Conservation (phyloP, 1,140 invertebrate genomes). For the Macrosteles quadrilineatus region DNA sequence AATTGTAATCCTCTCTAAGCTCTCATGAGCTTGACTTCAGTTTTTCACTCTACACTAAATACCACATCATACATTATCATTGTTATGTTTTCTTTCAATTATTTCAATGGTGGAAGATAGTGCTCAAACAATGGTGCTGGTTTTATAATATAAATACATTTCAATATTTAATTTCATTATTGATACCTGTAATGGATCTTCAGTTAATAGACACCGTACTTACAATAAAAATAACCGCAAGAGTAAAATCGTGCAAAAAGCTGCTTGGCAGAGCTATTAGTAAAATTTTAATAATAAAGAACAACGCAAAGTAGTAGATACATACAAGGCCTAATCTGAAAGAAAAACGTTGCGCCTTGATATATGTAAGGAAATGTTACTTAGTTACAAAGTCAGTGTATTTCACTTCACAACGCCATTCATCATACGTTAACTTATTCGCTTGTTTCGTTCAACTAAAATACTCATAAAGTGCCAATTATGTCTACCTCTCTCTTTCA, state of each 20-base stretch:
- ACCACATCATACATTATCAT: too few relatives aligned
- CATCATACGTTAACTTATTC: not conserved
- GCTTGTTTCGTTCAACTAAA: not conserved
- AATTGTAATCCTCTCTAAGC: too few relatives aligned
- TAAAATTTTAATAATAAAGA: conserved; percentile 4
- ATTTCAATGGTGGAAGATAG: conserved; percentile 1
- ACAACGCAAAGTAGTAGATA: conserved; percentile 22
- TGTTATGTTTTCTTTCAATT: too few relatives aligned
- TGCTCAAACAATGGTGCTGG: conserved; percentile 16
- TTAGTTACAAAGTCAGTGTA: conserved; percentile 2
- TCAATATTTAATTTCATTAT: not conserved
- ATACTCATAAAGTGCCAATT: conserved; percentile 20
- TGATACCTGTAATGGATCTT: too few relatives aligned
- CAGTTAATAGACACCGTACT: too few relatives aligned
- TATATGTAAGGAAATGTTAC: conserved; percentile 20
- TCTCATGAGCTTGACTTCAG: too few relatives aligned
- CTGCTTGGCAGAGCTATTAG: not conserved
- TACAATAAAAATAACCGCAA: too few relatives aligned
- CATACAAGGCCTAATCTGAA: conserved; percentile 9
- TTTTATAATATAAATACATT: not conserved
- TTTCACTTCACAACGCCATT: not conserved
- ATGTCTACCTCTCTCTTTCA: conserved; percentile 27
- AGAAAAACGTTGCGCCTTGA: not conserved
- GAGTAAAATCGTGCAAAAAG: not conserved
- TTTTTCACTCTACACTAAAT: too few relatives aligned